Conservation (phyloP, 64 coral and sea anemone species). For the Actinia tenebrosa region DNA sequence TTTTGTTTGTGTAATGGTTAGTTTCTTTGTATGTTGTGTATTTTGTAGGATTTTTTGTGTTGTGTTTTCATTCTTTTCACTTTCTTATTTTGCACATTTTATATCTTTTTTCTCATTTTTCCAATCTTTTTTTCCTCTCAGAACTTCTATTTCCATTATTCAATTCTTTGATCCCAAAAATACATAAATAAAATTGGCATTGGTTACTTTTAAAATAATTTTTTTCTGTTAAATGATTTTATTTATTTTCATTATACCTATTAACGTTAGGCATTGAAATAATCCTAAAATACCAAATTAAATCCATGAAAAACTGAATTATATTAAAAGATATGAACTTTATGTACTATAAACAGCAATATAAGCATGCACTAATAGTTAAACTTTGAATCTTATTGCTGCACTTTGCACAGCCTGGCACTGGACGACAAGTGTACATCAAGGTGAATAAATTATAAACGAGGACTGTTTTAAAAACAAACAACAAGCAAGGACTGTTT, state of each 20-base stretch:
- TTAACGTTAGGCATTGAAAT: too few relatives aligned
- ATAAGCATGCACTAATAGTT: not conserved
- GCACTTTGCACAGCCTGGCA: not conserved
- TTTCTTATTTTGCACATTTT: not conserved
- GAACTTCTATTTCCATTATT: not conserved
- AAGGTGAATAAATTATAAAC: not conserved
- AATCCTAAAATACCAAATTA: too few relatives aligned
- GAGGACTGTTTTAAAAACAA: too few relatives aligned
- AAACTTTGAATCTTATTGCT: slow-evolving; percentile 5
- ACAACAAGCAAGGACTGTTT: too few relatives aligned
- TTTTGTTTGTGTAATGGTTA: not conserved
- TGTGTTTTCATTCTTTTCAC: not conserved
- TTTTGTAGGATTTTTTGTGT: not conserved
- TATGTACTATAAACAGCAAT: not conserved
- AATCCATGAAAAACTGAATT: too few relatives aligned
- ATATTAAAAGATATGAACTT: too few relatives aligned
- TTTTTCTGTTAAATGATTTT: too few relatives aligned
- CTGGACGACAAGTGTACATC: not conserved
- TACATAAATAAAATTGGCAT: not conserved
- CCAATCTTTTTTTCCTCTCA: not conserved
- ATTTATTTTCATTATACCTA: too few relatives aligned
- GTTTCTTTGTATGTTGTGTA: not conserved
- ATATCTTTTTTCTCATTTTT: not conserved
- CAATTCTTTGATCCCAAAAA: not conserved
- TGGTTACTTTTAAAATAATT: not conserved